Evolutionary conservation across 2,888 invertebrate genomes (phyloP).

Genomic region (Troides oblongomaculatus): DNA sequence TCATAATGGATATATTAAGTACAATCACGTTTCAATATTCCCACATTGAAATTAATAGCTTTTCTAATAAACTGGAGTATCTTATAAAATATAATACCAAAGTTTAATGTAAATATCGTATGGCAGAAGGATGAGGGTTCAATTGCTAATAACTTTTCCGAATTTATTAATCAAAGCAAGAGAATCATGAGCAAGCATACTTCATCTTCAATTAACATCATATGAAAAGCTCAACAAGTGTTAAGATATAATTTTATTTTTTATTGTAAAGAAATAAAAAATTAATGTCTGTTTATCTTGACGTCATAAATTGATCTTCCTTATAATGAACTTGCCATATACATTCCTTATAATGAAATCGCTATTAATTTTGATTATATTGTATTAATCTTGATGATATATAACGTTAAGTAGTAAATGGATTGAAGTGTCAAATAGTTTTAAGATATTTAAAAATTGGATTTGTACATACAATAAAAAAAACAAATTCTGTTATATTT

Average conservation of each 20-base stretch:
- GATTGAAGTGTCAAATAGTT: neutral
- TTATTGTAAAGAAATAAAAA: no score
- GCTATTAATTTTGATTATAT: conserved; percentile 13
- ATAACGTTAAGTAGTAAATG: neutral
- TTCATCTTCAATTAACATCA: no score
- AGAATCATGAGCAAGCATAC: no score
- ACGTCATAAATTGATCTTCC: neutral
- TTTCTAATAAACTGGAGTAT: neutral
- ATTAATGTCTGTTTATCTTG: neutral
- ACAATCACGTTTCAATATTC: neutral
- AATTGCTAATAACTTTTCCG: no score
- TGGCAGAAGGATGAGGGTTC: neutral
- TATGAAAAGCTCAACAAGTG: no score
- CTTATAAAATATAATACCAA: neutral
- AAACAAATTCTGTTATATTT: no score
- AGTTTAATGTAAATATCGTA: neutral
- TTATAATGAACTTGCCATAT: neutral
- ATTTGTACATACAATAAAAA: no score
- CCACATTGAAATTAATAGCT: neutral
- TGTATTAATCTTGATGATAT: neutral
- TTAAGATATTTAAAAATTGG: no score
- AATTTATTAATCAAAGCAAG: no score
- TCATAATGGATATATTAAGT: neutral
- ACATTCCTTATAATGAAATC: neutral
- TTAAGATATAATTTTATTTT: no score